Base-by-base conservation (phyloP, 2,888 invertebrate species). In the Gryllus longicercus region DNA sequence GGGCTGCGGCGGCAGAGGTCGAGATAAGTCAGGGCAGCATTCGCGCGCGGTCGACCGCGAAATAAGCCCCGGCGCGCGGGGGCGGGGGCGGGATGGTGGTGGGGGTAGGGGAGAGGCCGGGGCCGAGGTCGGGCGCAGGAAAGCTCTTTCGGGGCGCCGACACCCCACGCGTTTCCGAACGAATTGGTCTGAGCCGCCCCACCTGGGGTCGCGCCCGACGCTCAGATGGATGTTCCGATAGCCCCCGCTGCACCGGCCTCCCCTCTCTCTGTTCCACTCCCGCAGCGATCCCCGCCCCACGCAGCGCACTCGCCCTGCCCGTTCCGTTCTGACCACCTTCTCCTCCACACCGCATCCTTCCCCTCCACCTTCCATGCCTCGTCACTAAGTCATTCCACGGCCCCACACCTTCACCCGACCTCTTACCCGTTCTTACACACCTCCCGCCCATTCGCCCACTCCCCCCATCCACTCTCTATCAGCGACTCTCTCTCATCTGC, bases 161-260 rank as follows among this genome's bases (percentile, higher is more conserved):
- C 38, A 38, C 38, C 38, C 38, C 38, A 38, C 38, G 38, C 38
- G 38, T 38, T 38, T 63, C 63, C 63, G 16, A 63, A 63, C 63
- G 63, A 63, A 63, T 63, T 63, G 63, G 16, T 63, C n/a, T 63
- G 16, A 2, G 63, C 63, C n/a, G 14, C n/a, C 63, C 14, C 63
- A 63, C 63, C 63, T 63, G 63, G n/a, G 63, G n/a, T n/a, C 63
- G n/a, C n/a, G 63, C 63, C 63, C 63, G 63, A 63, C n/a, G 16
- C 16, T n/a, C 63, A 63, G 63, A 63, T n/a, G 63, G 16, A 63
- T 63, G 63, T 14, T 63, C n/a, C 63, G 16, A 63, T 14, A 14
- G 63, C 63, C 11, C 63, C 63, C 10, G 63, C 18, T 63, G 38
- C 38, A 2, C 38, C 38, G 38, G 38, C 38, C 38, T 5, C 38